Conservation (phyloP, 2,113 vertebrate species). For the Aspidoscelis tigris region DNA sequence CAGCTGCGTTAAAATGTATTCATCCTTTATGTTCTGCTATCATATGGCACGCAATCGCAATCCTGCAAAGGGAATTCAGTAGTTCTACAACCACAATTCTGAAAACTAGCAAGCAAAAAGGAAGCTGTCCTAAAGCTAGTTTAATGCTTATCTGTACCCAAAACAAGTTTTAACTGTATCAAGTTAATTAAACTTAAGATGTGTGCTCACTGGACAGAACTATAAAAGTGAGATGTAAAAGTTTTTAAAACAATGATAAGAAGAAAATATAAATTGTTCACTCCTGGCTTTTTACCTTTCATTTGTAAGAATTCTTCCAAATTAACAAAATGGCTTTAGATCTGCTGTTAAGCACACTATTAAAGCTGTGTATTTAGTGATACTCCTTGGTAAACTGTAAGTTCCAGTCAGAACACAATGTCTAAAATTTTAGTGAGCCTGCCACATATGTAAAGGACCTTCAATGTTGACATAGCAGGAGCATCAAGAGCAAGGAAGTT, state of each 20-base stretch:
- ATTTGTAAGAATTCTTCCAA: not conserved
- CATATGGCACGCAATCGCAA: not conserved
- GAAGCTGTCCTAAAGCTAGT: not conserved
- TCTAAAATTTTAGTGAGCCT: not conserved
- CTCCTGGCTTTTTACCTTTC: not conserved
- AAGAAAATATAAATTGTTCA: no score
- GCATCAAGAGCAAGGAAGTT: not conserved
- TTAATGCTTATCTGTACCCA: not conserved
- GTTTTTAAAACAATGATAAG: not conserved
- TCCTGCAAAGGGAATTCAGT: not conserved
- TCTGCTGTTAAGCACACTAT: not conserved
- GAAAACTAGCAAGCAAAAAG: conserved; percentile 18
- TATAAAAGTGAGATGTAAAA: not conserved
- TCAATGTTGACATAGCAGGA: not conserved
- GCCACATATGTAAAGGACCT: not conserved
- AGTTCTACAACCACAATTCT: conserved; percentile 15
- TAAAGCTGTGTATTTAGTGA: not conserved
- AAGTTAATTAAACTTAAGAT: no score
- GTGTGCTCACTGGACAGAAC: no score
- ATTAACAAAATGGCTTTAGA: not conserved
- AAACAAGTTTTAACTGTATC: not conserved
- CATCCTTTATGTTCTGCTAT: conserved; percentile 10
- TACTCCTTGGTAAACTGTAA: not conserved
- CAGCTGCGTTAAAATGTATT: conserved; percentile 1
- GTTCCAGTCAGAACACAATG: not conserved